Evolutionary conservation across 2,797 vertebrate species (phyloP).

Genomic region (Neosilurus hyrtlii): DNA sequence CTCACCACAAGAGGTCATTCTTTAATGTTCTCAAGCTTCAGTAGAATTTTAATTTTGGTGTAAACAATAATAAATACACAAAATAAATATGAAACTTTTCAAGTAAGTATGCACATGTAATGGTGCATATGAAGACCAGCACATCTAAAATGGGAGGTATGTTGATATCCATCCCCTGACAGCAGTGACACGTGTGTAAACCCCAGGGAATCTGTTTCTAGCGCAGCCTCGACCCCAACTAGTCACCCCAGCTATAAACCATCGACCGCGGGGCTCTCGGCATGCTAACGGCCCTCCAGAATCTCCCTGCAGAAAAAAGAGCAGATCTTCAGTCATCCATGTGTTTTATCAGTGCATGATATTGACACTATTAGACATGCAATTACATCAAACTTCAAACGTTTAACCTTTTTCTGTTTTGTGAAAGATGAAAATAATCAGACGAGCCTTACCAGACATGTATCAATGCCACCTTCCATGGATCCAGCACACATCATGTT

Average conservation of each 20-base stretch:
- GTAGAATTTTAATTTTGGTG: conserved; percentile 2
- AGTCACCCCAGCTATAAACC: conserved; percentile 94
- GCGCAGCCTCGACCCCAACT: conserved; percentile 96
- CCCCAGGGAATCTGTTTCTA: conserved; percentile 84
- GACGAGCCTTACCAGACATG: conserved; percentile 82
- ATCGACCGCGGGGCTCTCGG: conserved; percentile 79
- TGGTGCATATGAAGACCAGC: conserved; percentile 35
- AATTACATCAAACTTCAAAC: conserved; percentile 26
- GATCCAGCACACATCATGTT: conserved; percentile 90
- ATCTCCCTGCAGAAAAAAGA: conserved; percentile 78
- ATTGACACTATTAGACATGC: conserved; percentile 20
- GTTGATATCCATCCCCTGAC: conserved; percentile 84
- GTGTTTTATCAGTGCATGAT: conserved; percentile 9
- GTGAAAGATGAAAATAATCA: neutral
- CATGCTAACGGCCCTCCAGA: conserved; percentile 91
- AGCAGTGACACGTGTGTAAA: conserved; percentile 86
- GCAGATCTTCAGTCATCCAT: neutral
- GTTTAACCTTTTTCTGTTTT: neutral
- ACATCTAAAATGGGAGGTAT: conserved; percentile 71
- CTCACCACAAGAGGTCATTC: neutral
- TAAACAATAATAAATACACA: conserved; percentile 47
- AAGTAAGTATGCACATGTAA: conserved; percentile 50
- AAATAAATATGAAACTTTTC: conserved; percentile 49
- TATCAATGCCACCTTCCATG: conserved; percentile 84
- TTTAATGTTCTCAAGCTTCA: conserved; percentile 8